Base-by-base conservation (phyloP, 2,797 vertebrate species). In the Pelobates cultripes region DNA sequence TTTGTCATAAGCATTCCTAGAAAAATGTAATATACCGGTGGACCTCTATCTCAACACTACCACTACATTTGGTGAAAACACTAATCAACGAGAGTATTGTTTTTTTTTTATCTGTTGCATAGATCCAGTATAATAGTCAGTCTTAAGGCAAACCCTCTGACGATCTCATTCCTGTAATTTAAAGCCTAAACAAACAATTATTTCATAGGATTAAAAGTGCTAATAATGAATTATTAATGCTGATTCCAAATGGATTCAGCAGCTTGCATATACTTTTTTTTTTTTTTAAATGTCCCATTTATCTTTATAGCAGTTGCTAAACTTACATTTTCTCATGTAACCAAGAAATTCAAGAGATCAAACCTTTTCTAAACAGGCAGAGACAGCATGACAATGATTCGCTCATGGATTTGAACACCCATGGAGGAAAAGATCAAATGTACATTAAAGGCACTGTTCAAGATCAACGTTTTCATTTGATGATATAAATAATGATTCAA, bases 401-500 rank as follows among this genome's bases (percentile, higher is more conserved):
- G 3, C 67, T 70, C 51, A 43, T 42, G 15, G 40, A 74, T 72
- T 73, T 73, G 45, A 78, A 63, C 64, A 70, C 70, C 63, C 43
- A 68, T 60, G 57, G 53, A 69, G 70, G 72, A 55, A 68, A 69
- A 68, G 61, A 74, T 83, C 70, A 83, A 78, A 83, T 73, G 69
- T 60, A 73, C 63, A 73, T 83, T 69, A 53, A 69, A 83, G 61
- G 60, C 68, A 3, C 63, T 73, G 67, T 82, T 83, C 13, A 63
- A 73, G 77, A 78, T 82, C 70, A 61, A 69, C 17, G 73, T 72
- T 78, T 28, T 3, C 42, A 78, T 83, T 78, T 83, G 70, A 83
- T 78, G 63, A 73, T 78, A 78, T 83, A 83, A 83, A 83, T 78
- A 83, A 83, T 75, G 81, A 78, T 78, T 83, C 81, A 78, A 78